Evolutionary conservation across 2,113 vertebrate genomes (phyloP).

Genomic region (Illadopsis cleaveri): DNA sequence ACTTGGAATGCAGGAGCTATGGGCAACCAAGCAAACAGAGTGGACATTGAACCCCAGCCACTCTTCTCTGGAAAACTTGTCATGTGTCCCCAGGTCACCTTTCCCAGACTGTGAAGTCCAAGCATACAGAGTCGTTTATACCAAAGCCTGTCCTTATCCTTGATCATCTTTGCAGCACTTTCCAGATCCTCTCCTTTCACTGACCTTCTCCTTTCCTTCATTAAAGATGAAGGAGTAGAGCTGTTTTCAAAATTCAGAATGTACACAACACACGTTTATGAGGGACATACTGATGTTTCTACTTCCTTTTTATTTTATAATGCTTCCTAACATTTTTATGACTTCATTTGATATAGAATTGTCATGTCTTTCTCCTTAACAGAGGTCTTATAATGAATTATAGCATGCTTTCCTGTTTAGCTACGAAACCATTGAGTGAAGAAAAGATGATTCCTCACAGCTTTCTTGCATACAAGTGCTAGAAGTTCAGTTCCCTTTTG

Average conservation of each 20-base stretch:
- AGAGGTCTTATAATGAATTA: neutral
- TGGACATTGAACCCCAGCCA: neutral
- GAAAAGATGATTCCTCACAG: neutral
- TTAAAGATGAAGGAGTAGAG: neutral
- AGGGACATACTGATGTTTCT: neutral
- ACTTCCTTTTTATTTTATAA: neutral
- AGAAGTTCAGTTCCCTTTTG: neutral
- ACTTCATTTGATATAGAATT: neutral
- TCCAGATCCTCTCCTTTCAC: neutral
- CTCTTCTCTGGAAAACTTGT: neutral
- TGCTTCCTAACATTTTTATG: neutral
- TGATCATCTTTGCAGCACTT: neutral
- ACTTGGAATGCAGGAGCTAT: neutral
- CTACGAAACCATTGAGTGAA: neutral
- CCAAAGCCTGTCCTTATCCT: neutral
- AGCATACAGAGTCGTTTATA: neutral
- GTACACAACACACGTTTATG: neutral
- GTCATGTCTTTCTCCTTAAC: neutral
- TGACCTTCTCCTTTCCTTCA: neutral
- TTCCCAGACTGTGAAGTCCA: neutral
- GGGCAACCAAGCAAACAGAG: neutral
- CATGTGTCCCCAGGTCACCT: neutral
- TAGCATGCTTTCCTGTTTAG: neutral
- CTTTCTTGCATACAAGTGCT: neutral
- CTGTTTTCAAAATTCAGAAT: neutral